These are phyloP conservation scores for Harpagifer antarcticus DNA, from an alignment of 2,797 vertebrate species.

Conservation along the genomic window DNA sequence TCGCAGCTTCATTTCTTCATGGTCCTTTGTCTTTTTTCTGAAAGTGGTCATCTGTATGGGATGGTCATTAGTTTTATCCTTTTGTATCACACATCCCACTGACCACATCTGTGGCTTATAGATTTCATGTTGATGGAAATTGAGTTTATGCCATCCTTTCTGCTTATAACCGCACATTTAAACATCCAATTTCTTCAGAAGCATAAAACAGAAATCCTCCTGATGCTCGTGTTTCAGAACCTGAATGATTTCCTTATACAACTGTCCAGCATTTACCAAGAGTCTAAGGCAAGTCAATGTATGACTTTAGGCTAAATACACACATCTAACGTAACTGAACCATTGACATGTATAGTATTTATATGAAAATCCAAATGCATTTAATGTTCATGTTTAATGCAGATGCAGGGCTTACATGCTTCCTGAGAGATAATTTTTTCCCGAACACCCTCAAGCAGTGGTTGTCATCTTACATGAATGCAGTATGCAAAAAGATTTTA, in stretches of 20 bases:
- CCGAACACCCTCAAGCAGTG: slow-evolving; percentile 33
- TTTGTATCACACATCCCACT: not conserved
- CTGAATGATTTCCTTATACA: not conserved
- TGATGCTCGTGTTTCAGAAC: not conserved
- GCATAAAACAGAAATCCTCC: not conserved
- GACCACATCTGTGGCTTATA: slow-evolving; percentile 8
- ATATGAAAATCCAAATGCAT: slow-evolving; percentile 3
- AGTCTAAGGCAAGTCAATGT: not conserved
- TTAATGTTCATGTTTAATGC: slow-evolving; percentile 15
- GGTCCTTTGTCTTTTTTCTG: slow-evolving; percentile 24
- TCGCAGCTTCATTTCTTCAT: slow-evolving; percentile 31
- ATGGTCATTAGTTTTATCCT: slow-evolving; percentile 1
- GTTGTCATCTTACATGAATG: slow-evolving; percentile 57
- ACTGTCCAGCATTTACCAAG: not conserved
- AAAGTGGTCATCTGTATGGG: slow-evolving; percentile 12
- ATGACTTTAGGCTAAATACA: not conserved
- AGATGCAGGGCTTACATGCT: slow-evolving; percentile 21
- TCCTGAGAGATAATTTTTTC: slow-evolving; percentile 30
- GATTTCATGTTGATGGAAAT: slow-evolving; percentile 11
- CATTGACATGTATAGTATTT: slow-evolving; percentile 1
- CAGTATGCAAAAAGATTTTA: slow-evolving; percentile 52
- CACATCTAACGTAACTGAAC: not conserved
- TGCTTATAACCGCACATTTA: not conserved
- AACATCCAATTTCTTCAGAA: not conserved
- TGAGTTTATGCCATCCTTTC: slow-evolving; percentile 9